These are phyloP conservation scores for Vanessa atalanta DNA, from an alignment of 1,140 invertebrate species.

Conservation along the genomic window DNA sequence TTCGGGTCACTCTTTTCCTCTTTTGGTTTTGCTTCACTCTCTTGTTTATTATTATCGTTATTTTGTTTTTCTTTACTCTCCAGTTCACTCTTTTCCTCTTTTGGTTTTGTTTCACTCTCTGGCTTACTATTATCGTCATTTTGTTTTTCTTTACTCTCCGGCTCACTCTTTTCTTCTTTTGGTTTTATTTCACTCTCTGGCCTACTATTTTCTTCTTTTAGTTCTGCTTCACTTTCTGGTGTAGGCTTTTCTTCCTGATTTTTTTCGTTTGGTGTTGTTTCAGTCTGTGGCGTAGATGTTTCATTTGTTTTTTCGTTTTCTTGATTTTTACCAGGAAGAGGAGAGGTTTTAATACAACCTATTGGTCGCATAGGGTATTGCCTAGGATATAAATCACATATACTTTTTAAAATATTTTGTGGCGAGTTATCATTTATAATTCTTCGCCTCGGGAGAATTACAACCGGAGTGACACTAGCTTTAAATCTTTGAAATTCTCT, in stretches of 20 bases:
- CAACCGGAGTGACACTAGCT: slow-evolving; percentile 31
- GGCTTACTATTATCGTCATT: not conserved
- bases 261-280: not conserved
- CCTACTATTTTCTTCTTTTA: not conserved
- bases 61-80: not conserved
- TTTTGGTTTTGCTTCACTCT: not conserved
- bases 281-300: not conserved
- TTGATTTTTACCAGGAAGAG: slow-evolving; percentile 4
- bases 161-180: not conserved
- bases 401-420: slow-evolving; percentile 20
- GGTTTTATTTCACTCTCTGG: slow-evolving; percentile 1
- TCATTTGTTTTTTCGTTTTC: slow-evolving; percentile 5
- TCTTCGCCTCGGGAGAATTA: slow-evolving; percentile 17
- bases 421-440: slow-evolving; percentile 14
- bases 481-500: slow-evolving; percentile 35
- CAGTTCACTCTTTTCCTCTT: not conserved
- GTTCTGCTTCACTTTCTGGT: not conserved
- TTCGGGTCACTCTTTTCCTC: not conserved
- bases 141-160: no score
- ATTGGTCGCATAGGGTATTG: slow-evolving; percentile 6
- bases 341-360: slow-evolving; percentile 19
- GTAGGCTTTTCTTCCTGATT: not conserved
- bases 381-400: slow-evolving; percentile 15
- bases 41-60: not conserved
- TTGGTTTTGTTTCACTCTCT: not conserved